These are phyloP conservation scores for Caligus rogercresseyi DNA, from an alignment of 1,140 invertebrate genomes.

Conservation along the genomic window DNA sequence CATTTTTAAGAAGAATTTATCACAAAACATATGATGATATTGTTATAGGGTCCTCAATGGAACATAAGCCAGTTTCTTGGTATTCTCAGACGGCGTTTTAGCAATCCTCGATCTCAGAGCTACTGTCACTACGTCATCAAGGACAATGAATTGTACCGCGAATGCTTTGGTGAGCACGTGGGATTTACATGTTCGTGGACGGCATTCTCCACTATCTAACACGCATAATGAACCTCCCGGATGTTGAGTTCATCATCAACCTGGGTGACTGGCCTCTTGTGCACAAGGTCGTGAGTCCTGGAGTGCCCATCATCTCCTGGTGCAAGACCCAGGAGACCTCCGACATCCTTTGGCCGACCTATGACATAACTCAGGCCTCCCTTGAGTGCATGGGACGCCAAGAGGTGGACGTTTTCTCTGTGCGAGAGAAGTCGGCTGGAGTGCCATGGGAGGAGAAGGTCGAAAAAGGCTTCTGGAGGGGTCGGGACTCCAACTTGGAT, in stretches of 20 bases:
- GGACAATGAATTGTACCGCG: neutral
- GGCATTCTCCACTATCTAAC: constrained; percentile 60
- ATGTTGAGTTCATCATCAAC: constrained; percentile 80
- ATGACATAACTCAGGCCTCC: constrained; percentile 79
- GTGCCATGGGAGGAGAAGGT: constrained; percentile 53
- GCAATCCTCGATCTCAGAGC: neutral
- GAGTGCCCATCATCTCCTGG: constrained; percentile 85
- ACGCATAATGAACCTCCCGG: constrained; percentile 62
- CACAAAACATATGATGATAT: neutral
- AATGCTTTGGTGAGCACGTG: constrained; percentile 30
- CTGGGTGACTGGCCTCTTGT: constrained; percentile 83
- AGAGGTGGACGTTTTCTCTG: constrained; percentile 67
- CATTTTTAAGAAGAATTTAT: neutral
- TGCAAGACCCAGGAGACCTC: constrained; percentile 63
- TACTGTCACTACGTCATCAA: neutral
- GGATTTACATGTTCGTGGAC: constrained; percentile 90
- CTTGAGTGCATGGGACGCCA: constrained; percentile 73
- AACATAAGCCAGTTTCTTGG: neutral
- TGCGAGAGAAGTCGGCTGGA: constrained; percentile 55
- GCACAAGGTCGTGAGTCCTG: constrained; percentile 29
- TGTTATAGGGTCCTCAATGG: neutral
- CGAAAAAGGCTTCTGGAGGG: constrained; percentile 68
- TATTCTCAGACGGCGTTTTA: neutral
- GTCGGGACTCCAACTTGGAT: constrained; percentile 65
- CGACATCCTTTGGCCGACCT: constrained; percentile 87